Base-by-base conservation (phyloP, 2,888 invertebrate species). In the Deilephila elpenor region DNA sequence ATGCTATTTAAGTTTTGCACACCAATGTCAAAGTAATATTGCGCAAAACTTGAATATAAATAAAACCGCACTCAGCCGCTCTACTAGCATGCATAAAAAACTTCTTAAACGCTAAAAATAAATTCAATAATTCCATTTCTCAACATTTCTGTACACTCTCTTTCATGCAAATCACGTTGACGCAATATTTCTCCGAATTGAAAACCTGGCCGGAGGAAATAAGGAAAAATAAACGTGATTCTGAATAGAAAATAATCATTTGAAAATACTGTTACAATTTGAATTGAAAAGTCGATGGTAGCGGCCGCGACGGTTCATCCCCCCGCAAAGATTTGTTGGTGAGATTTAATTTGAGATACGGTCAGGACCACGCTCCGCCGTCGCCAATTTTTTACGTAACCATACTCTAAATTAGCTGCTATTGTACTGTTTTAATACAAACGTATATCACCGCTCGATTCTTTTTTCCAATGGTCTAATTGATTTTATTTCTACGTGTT, bases 291-390 rank as follows among this genome's bases (percentile, higher is more conserved):
- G 71, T 62, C 80, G 74, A 76, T 88, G 77, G 88, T 88, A 88
- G 84, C 75, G 84, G 86, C 73, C 76, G 78, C 76, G 78, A 81
- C 84, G 87, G 88, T 86, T 89, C 88, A 89, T 88, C 88, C 89
- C 84, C 14, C 86, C 88, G 88, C 89, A 88, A 91, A 93, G 92
- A 93, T 93, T 93, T 92, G 92, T 93, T 90, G 90, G 89, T 87
- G 84, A 93, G 93, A 93, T 94, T 93, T 93, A 93, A 93, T 93
- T 93, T 93, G 90, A 93, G 93, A 93, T 93, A 93, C 90, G 91
- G 91, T 88, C 90, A 88, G 88, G 89, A 87, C 87, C 89, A 89
- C 89, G 88, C 88, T 84, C 84, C 82, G 84, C 81, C 89, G 88
- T 89, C 90, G 90, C 90, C 90, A 91, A 90, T 84, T 92, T 92